Evolutionary conservation across 2,113 vertebrate species (phyloP).

Genomic region (Tachysurus vachellii): DNA sequence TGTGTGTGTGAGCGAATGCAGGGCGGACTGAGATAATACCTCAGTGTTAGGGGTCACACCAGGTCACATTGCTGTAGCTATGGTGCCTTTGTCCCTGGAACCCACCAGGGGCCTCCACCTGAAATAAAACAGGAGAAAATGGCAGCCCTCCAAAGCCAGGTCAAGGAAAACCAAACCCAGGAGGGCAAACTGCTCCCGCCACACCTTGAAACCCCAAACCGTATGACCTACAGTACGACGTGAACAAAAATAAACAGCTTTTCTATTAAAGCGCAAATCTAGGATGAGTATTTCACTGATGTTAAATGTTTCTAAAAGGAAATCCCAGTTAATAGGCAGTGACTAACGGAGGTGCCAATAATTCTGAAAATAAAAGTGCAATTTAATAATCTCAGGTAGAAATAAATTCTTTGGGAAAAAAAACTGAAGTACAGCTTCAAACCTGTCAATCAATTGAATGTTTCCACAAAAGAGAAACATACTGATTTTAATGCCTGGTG

Average conservation of each 20-base stretch:
- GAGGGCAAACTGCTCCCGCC: constrained; percentile 25
- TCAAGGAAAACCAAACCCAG: constrained; percentile 54
- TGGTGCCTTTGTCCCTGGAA: constrained; percentile 31
- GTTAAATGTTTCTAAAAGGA: neutral
- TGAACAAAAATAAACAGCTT: neutral
- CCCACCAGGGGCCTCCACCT: constrained; percentile 51
- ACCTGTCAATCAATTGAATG: neutral
- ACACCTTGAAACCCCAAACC: constrained; percentile 48
- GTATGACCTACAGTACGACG: neutral
- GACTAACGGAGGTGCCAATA: neutral
- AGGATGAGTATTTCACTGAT: neutral
- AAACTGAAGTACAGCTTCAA: neutral
- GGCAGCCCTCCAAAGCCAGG: constrained; percentile 52
- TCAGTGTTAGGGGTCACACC: constrained; percentile 7
- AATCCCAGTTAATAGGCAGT: neutral
- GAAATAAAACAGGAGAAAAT: constrained; percentile 35
- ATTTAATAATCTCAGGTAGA: neutral
- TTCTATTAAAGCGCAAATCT: neutral
- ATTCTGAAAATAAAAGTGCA: neutral
- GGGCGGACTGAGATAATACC: constrained; percentile 3
- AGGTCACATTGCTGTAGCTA: constrained; percentile 31
- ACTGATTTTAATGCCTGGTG: neutral
- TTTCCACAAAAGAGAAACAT: neutral
- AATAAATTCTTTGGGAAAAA: neutral
- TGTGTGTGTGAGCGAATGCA: constrained; percentile 1